Base-by-base conservation (phyloP, 2,888 invertebrate species). In the Ypsolopha scabrella region DNA sequence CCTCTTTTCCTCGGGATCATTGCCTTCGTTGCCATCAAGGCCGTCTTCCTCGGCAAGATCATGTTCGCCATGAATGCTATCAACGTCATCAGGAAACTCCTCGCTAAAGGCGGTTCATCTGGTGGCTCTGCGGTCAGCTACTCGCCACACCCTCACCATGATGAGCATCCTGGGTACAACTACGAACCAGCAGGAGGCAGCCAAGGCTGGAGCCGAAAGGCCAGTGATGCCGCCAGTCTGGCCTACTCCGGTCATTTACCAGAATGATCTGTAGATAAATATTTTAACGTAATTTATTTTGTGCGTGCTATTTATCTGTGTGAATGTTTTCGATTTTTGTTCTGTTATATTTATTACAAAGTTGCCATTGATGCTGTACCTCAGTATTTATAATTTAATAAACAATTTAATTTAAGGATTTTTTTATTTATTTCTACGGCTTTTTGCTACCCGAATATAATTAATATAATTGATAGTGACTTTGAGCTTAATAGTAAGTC, bases 21-120 rank as follows among this genome's bases (percentile, higher is more conserved):
- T 59, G 94, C 94, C 45, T 85, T 95, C 55, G 88, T 92, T 48
- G 94, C 95, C 35, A 90, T 95, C 82, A 95, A 95, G 88, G 95
- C 95, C 9, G 88, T 95, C 59, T 88, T 94, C 67, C 88, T 95
- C 58, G 94, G 94, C 65, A 95, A 95, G 87, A 90, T 95, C 59
- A 94, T 94, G n/a, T 88, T 95, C 52, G 89, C 94, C 58, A 89
- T 95, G 71, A 90, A 91, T 53, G 90, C 90, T 34, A 88, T 94
- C 64, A 90, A 90, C 65, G 80, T 85, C 1, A 77, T 87, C 62
- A 80, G 78, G 65, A 94, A 93, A 72, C 87, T 95, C n/a, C 71
- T 94, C 50, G 91, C 90, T 52, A 91, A 75, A 89, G 90, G 69
- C 52, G 56, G 65, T 53, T 62, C 59, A 8, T 65, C 70, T 8